phyloP scores from a whole-genome alignment of 2,113 vertebrate species.

The Psephotus haematonotus region DNA sequence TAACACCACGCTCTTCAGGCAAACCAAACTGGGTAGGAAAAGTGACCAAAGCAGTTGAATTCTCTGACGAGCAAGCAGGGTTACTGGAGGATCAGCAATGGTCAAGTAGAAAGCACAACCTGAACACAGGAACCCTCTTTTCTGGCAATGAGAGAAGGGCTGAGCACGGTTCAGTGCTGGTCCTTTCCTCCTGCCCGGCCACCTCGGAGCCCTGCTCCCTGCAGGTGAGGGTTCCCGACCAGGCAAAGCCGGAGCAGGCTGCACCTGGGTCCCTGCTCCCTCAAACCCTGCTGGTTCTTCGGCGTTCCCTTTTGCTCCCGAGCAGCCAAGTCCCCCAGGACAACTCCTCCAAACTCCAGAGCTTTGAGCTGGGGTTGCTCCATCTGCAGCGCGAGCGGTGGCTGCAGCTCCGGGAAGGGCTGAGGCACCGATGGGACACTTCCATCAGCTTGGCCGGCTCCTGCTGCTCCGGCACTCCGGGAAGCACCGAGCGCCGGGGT shows the following conservation, averaged over 20 bases:
- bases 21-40: background rate
- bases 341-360: background rate
- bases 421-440: rapidly evolving
- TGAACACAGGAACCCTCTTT: background rate
- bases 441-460: background rate
- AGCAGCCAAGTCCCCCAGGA: background rate
- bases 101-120: background rate
- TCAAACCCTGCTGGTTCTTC: background rate
- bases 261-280: background rate
- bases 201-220: background rate
- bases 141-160: background rate
- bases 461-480: background rate
- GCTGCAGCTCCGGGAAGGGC: background rate
- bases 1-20: background rate
- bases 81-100: background rate
- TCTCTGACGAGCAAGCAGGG: background rate
- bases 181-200: background rate
- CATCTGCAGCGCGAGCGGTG: rapidly evolving
- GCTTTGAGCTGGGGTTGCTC: background rate
- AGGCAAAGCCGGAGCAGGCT: background rate
- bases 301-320: background rate
- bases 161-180: background rate
- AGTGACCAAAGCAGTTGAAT: background rate
- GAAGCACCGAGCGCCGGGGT: background rate
- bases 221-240: background rate